These are phyloP conservation scores for Lasioglossum vierecki DNA, from an alignment of 2,888 invertebrate species.

Conservation along the genomic window DNA sequence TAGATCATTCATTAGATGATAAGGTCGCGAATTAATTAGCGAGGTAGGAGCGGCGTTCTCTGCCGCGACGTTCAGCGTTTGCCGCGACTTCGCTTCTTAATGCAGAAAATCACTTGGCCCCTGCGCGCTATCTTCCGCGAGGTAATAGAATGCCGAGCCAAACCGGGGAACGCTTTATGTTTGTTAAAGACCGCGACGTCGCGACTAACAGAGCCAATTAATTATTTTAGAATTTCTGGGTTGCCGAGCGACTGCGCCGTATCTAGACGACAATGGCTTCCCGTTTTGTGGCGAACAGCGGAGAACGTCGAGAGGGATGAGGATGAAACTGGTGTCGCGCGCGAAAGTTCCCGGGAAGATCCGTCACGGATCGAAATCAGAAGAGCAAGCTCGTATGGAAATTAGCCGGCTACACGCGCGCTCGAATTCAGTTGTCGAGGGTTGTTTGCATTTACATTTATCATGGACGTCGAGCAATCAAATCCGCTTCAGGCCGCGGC, in stretches of 20 bases:
- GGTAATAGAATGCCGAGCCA: conserved; percentile 25
- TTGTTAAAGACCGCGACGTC: conserved; percentile 15
- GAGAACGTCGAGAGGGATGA: background rate
- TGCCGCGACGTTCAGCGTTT: background rate
- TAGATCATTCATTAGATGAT: conserved; percentile 33
- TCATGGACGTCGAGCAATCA: conserved; percentile 52
- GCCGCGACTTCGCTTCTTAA: conserved; percentile 3
- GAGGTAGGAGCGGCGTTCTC: background rate
- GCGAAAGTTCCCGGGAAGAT: background rate
- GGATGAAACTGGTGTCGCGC: background rate
- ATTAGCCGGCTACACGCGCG: conserved; percentile 17
- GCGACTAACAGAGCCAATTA: conserved; percentile 13
- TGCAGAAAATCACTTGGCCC: conserved; percentile 10
- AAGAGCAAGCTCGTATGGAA: conserved; percentile 42
- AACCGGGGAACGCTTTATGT: background rate
- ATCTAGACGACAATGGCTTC: background rate
- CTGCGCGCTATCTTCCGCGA: conserved; percentile 19
- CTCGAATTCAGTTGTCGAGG: conserved; percentile 38
- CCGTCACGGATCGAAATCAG: conserved; percentile 22
- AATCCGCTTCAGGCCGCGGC: conserved; percentile 51
- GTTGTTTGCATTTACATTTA: conserved; percentile 61
- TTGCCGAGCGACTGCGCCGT: background rate
- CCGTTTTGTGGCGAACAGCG: background rate
- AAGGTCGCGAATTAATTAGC: conserved; percentile 20
- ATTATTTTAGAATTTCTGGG: conserved; percentile 1